These are phyloP conservation scores for Phataginus tricuspis DNA, from an alignment of 2,797 vertebrate genomes.

Conservation along the genomic window DNA sequence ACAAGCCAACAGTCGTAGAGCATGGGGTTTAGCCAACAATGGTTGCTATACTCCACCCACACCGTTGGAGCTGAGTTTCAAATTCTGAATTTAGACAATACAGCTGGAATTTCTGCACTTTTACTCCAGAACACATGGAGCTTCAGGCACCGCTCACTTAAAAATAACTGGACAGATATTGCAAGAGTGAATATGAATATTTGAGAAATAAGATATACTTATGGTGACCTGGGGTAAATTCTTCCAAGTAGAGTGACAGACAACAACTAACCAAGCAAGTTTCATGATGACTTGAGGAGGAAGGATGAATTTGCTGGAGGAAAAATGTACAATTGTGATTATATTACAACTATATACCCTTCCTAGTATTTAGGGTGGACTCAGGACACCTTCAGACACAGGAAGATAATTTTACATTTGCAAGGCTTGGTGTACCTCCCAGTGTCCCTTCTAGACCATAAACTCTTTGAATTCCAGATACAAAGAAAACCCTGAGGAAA, in stretches of 20 bases:
- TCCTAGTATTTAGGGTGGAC: not conserved
- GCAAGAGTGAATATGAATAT: constrained; percentile 18
- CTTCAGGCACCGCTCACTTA: not conserved
- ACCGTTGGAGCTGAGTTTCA: constrained; percentile 34
- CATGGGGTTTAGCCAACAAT: constrained; percentile 32
- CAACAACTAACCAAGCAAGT: not conserved
- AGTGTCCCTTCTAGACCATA: not conserved
- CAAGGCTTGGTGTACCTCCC: not conserved
- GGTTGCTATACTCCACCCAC: constrained; percentile 42
- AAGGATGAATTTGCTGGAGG: not conserved
- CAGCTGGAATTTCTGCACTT: constrained; percentile 15
- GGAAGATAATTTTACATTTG: not conserved
- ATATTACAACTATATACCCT: not conserved
- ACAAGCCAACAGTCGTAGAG: not conserved
- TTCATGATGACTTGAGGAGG: not conserved
- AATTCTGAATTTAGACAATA: constrained; percentile 57
- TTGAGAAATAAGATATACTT: not conserved
- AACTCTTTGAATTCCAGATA: not conserved
- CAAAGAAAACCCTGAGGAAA: not conserved
- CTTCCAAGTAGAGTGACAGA: not conserved
- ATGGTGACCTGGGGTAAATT: not conserved
- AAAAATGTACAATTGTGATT: not conserved
- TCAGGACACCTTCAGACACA: not conserved
- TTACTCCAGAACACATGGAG: not conserved
- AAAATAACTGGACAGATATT: constrained; percentile 13